phyloP scores from a whole-genome alignment of 2,797 vertebrate species.

The Choloepus didactylus region DNA sequence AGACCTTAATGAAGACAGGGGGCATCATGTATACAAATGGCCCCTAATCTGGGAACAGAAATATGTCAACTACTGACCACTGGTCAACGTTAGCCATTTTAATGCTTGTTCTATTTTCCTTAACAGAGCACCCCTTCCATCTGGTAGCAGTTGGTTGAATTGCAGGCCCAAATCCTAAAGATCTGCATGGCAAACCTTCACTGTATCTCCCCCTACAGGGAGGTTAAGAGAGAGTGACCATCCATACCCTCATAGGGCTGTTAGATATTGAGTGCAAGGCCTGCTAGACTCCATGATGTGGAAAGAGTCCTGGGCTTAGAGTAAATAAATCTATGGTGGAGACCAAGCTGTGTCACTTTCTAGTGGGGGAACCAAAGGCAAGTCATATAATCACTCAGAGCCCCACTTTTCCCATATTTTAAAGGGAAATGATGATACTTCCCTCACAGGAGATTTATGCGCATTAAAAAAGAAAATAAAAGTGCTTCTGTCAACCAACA shows the following conservation, averaged over 20 bases:
- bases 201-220: neutral
- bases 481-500: conserved; percentile 15
- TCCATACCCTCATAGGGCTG: neutral
- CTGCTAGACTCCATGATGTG: neutral
- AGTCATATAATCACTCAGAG: neutral
- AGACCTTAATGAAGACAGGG: conserved; percentile 51
- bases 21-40: neutral
- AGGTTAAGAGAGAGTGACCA: conserved; percentile 42
- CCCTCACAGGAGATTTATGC: neutral
- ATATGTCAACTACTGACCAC: neutral
- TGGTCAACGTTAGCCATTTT: conserved; percentile 41
- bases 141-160: conserved; percentile 70
- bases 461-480: conserved; percentile 1
- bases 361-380: neutral
- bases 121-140: conserved; percentile 72
- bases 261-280: neutral
- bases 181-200: neutral
- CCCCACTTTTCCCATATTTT: neutral
- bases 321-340: neutral
- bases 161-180: conserved; percentile 65
- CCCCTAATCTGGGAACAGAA: neutral
- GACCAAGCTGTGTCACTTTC: neutral
- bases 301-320: neutral
- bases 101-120: conserved; percentile 54
- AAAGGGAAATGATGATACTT: conserved; percentile 13